These are phyloP conservation scores for Epinotia ramella DNA, from an alignment of 2,888 invertebrate species.

Conservation along the genomic window DNA sequence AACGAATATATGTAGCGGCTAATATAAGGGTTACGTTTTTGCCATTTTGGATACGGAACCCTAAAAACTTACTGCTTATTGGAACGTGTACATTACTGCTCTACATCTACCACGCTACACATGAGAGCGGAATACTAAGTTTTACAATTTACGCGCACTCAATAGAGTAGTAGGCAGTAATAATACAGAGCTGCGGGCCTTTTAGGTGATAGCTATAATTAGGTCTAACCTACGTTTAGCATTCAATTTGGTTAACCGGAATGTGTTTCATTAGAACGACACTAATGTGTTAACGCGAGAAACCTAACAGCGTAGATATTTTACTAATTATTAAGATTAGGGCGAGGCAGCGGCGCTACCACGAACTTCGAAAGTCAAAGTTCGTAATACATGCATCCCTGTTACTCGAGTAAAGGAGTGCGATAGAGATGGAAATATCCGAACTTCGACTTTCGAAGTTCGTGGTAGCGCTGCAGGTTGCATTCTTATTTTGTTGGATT, in stretches of 20 bases:
- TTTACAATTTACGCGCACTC: constrained; percentile 40
- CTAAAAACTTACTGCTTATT: too few relatives aligned
- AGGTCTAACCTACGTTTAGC: background rate
- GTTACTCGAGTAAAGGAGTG: too few relatives aligned
- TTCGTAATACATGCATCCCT: too few relatives aligned
- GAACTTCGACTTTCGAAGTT: too few relatives aligned
- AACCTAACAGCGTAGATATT: background rate
- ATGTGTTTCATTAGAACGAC: background rate
- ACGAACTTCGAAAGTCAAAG: too few relatives aligned
- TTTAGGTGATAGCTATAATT: constrained; percentile 17
- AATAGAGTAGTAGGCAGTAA: constrained; percentile 38
- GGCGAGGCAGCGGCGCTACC: too few relatives aligned
- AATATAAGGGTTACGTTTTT: too few relatives aligned
- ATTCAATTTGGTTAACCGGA: background rate
- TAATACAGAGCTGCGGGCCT: constrained; percentile 2
- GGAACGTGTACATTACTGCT: background rate
- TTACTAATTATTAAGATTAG: too few relatives aligned
- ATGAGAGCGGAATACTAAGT: constrained; percentile 39
- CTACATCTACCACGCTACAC: constrained; percentile 8
- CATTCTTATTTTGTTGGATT: too few relatives aligned
- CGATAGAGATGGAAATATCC: too few relatives aligned
- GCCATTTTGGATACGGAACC: background rate
- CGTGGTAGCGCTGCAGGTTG: too few relatives aligned
- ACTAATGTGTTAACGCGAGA: background rate
- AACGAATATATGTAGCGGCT: too few relatives aligned